Base-by-base conservation (phyloP, 2,113 vertebrate genomes). In the Raja brachyura region DNA sequence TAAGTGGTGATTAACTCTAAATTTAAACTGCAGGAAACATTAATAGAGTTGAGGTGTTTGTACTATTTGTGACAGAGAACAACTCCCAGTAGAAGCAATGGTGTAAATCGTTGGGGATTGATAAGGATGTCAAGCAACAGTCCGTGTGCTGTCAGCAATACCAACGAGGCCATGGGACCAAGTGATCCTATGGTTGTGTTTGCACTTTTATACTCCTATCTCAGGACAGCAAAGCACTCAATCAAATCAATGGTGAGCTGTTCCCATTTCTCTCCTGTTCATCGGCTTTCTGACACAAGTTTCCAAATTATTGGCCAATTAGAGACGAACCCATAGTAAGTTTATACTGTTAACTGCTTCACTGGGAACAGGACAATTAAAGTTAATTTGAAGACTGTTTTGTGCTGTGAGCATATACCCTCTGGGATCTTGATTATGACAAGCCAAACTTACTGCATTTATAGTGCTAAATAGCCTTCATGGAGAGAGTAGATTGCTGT, bases 381-480 rank as follows among this genome's bases (percentile, higher is more conserved):
- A 39, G 39, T 92, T 92, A 92, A 92, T 48, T 73, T 92, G 16
- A 73, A 48, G 88, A 92, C 88, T 73, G 90, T 73, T 54, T 92
- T 92, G 90, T 73, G 63, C 66, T 22, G 6, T 54, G 16, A 92
- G 33, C 33, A 48, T 63, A 54, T 92, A 63, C 63, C 90, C 33
- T 92, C 39, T 48, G 66, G 90, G 33, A 92, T 73, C 39, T 73
- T 92, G 68, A 73, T 92, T 92, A 73, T 73, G 68, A 54, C 8
- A 92, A 73, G 31, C 33, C 33, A 92, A 92, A 73, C 66, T 20
- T 90, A 73, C 33, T 73, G 18, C n/a, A 39, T 92, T 92, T 92
- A 48, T 25, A 73, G 39, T 88, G 59, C 28, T 88, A 88, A 88
- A n/a, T 63, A 63, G 59, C 28, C 28, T 88, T 63, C 59, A 63